Percentiles rank a stretch among this genome's conserved stretches.
These are phyloP conservation scores for Hippoglossus hippoglossus DNA, from an alignment of 2,797 vertebrate genomes.

Conservation along the genomic window DNA sequence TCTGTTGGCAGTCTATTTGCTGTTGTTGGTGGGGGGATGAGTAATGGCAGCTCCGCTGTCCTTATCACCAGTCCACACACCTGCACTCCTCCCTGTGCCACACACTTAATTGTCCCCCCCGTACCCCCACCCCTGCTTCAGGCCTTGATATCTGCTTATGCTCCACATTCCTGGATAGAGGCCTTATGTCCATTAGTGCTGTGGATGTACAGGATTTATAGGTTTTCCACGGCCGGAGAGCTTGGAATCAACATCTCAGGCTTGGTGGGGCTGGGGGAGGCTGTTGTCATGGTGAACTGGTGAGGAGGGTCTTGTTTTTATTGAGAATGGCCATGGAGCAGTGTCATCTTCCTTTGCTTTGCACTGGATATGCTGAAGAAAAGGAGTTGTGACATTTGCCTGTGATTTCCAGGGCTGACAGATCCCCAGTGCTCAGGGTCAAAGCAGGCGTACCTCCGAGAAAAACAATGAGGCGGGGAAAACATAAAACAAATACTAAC, in stretches of 20 bases:
- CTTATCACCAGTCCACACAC: conserved; percentile 86
- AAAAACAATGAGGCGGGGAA: conserved; percentile 34
- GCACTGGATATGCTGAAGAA: conserved; percentile 24
- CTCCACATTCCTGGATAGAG: conserved; percentile 84
- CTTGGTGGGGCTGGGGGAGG: conserved; percentile 14
- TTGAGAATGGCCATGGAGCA: not conserved
- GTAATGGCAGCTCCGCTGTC: conserved; percentile 86
- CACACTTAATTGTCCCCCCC: conserved; percentile 85
- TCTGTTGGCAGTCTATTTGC: conserved; percentile 85
- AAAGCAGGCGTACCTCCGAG: conserved; percentile 43
- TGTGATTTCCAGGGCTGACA: conserved; percentile 45
- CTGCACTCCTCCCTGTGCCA: conserved; percentile 85
- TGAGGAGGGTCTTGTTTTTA: conserved; percentile 33
- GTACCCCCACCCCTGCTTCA: conserved; percentile 54
- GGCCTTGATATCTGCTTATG: conserved; percentile 84
- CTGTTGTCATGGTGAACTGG: conserved; percentile 30
- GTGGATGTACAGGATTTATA: conserved; percentile 71
- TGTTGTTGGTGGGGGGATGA: conserved; percentile 80
- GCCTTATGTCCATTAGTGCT: conserved; percentile 80
- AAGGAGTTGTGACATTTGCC: conserved; percentile 42
- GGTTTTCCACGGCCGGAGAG: conserved; percentile 35
- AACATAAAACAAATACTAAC: conserved; percentile 52
- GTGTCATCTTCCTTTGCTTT: conserved; percentile 19
- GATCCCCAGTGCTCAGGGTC: conserved; percentile 49
- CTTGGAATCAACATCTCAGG: conserved; percentile 46